Evolutionary conservation across 2,888 invertebrate genomes (phyloP).

Genomic region (Callinectes sapidus): DNA sequence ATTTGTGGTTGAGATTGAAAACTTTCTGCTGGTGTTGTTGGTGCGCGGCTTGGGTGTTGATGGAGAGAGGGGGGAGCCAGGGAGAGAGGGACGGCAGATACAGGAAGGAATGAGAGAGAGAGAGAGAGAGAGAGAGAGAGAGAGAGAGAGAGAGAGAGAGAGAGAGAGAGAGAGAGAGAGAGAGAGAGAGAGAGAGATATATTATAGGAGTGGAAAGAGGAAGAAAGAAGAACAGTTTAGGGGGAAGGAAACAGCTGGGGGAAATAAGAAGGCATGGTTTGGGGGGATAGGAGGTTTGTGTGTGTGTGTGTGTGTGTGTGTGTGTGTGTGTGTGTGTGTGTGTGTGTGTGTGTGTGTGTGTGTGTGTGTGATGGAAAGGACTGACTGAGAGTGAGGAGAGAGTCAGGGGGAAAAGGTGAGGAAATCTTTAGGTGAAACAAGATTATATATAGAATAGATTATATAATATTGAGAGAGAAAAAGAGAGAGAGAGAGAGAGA

Average conservation of each 20-base stretch:
- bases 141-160: neutral
- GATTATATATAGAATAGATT: neutral
- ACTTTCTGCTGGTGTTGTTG: neutral
- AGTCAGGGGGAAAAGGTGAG: neutral
- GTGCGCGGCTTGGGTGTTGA: slow-evolving; percentile 15
- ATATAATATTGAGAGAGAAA: neutral
- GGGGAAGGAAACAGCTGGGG: neutral
- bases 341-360: neutral
- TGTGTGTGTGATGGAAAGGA: neutral
- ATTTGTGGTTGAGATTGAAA: slow-evolving; percentile 25
- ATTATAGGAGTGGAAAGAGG: neutral
- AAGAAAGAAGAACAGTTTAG: neutral
- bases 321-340: no score
- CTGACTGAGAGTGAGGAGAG: neutral
- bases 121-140: neutral
- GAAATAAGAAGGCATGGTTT: neutral
- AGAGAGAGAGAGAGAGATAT: no score
- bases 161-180: neutral
- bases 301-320: no score
- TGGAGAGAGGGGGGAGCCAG: neutral
- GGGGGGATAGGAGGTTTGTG: neutral
- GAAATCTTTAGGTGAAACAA: neutral
- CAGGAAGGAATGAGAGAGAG: neutral
- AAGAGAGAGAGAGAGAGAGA: slow-evolving; percentile 10
- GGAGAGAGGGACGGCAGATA: neutral